Conservation (phyloP, 2,888 invertebrate genomes). For the Frankliniella fusca region DNA sequence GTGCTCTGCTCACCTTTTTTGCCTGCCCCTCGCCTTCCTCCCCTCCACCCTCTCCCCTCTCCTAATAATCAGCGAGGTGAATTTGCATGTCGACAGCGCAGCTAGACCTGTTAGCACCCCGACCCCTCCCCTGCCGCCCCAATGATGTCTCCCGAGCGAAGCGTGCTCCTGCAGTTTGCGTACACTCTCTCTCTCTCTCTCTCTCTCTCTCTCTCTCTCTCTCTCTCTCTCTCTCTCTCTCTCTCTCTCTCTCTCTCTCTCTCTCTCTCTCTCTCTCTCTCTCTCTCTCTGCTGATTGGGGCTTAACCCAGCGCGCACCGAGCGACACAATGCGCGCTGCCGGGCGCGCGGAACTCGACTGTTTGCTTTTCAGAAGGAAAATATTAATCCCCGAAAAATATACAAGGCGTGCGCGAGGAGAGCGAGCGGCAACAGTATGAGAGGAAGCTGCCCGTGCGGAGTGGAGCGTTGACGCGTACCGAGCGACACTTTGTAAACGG, state of each 20-base stretch:
- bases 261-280: neutral
- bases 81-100: neutral
- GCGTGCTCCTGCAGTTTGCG: neutral
- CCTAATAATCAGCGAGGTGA: neutral
- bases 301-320: too few relatives aligned
- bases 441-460: too few relatives aligned
- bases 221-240: neutral
- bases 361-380: too few relatives aligned
- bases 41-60: neutral
- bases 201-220: too few relatives aligned
- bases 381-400: too few relatives aligned
- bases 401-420: too few relatives aligned
- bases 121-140: too few relatives aligned
- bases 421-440: too few relatives aligned
- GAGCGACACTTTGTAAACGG: too few relatives aligned
- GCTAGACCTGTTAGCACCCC: neutral
- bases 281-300: neutral
- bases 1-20: neutral
- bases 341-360: too few relatives aligned
- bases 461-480: too few relatives aligned
- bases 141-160: neutral
- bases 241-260: neutral
- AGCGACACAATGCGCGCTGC: too few relatives aligned
- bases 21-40: neutral
- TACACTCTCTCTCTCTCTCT: neutral